Conservation (phyloP, 2,888 invertebrate species). For the Diadromus collaris region DNA sequence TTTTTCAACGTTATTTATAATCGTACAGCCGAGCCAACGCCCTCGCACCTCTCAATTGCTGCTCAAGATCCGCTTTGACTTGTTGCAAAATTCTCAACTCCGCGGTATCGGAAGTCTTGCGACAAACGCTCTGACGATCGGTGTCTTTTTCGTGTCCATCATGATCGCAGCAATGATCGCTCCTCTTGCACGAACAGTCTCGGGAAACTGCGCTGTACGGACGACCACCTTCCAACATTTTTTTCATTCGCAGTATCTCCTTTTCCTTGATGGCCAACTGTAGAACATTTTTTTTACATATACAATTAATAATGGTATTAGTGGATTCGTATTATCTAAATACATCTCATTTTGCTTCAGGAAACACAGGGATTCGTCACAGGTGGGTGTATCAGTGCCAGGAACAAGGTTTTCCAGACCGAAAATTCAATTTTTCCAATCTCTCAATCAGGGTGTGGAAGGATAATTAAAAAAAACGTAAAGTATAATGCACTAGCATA, state of each 20-base stretch:
- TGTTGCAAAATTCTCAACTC: constrained; percentile 84
- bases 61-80: constrained; percentile 83
- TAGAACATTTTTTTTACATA: constrained; percentile 6
- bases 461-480: too few relatives aligned
- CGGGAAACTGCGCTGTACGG: constrained; percentile 84
- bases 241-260: constrained; percentile 87
- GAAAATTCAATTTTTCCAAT: too few relatives aligned
- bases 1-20: too few relatives aligned
- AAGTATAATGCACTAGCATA: too few relatives aligned
- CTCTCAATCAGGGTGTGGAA: too few relatives aligned
- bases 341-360: neutral
- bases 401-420: too few relatives aligned
- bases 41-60: constrained; percentile 80
- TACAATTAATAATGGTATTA: neutral
- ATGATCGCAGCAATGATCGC: constrained; percentile 76
- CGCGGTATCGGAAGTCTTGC: constrained; percentile 67
- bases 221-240: constrained; percentile 87
- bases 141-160: constrained; percentile 46
- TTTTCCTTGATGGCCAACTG: constrained; percentile 81
- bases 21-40: neutral
- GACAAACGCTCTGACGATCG: constrained; percentile 37
- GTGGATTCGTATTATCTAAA: neutral
- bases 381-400: too few relatives aligned
- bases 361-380: neutral
- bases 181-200: constrained; percentile 85